Evolutionary conservation across 2,888 invertebrate genomes (phyloP), one percentile per base, ranked within the genome.

Genomic region (Frankliniella intonsa): DNA sequence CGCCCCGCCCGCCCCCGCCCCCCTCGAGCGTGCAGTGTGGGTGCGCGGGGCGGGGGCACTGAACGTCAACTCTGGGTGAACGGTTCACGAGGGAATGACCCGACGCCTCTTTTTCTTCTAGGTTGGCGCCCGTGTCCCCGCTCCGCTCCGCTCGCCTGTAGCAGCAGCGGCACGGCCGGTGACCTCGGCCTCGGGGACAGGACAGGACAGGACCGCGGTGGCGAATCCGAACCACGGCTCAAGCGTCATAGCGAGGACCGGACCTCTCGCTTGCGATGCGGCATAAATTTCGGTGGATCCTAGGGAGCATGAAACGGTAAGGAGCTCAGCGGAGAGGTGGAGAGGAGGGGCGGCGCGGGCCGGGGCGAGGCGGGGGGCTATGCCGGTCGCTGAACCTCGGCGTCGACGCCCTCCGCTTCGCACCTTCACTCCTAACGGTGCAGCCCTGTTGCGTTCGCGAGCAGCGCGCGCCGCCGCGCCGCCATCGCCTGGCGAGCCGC

Each of bases 371-470:
- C 22, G 69, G 69, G 22, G 12, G 25, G 55, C 12, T 14, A 19
- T 55, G 55, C 25, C 2, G 69, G 69, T 76, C 69, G 69, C 22
- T 76, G 69, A 76, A 76, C 69, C 69, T 25, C n/a, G 69, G 69
- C 69, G 69, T 22, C n/a, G 69, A 19, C 69, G 69, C 69, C 69
- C 69, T 69, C 69, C 22, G 69, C 69, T 76, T 76, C 69, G 69
- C 69, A 76, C 69, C 69, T 76, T 76, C 69, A 76, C 69, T 76
- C 69, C 69, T 76, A 76, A 76, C 69, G 69, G 69, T 76, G 69
- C 69, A 76, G 25, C 69, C 69, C 69, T 76, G n/a, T n/a, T 22
- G 69, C 69, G 25, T 25, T 76, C 69, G 69, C 69, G 22, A 25
- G 69, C 69, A 22, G 22, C 25, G 22, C 69, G 69, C 25, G 69